Evolutionary conservation across 2,888 invertebrate genomes (phyloP).

Genomic region (Thysanoteuthis rhombus): DNA sequence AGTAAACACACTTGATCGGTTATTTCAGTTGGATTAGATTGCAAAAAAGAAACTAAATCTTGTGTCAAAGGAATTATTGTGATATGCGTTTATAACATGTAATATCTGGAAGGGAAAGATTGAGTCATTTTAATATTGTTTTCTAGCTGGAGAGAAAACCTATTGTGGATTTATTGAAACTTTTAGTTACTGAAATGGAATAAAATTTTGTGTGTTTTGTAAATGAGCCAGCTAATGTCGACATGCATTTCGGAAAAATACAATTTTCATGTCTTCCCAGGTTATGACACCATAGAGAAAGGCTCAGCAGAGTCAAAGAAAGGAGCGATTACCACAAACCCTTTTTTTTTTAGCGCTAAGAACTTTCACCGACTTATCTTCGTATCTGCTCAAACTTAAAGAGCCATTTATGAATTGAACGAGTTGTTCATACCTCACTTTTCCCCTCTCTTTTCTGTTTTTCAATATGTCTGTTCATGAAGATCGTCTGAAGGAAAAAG

Average conservation of each 20-base stretch:
- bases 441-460: background rate
- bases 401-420: background rate
- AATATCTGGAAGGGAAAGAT: background rate
- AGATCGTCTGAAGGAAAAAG: background rate
- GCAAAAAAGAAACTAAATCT: too few relatives aligned
- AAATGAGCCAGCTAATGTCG: background rate
- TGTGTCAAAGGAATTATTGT: background rate
- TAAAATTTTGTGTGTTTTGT: too few relatives aligned
- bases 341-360: background rate
- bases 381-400: background rate
- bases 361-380: background rate
- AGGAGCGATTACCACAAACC: background rate
- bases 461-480: background rate
- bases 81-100: too few relatives aligned
- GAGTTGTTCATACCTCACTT: background rate
- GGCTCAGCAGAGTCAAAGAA: background rate
- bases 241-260: background rate
- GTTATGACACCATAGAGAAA: background rate
- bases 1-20: background rate
- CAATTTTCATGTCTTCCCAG: background rate
- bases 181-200: too few relatives aligned
- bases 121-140: background rate
- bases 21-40: background rate
- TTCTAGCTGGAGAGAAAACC: background rate
- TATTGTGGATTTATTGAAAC: background rate